Base-by-base conservation (phyloP, 2,113 vertebrate genomes). In the Equus quagga region DNA sequence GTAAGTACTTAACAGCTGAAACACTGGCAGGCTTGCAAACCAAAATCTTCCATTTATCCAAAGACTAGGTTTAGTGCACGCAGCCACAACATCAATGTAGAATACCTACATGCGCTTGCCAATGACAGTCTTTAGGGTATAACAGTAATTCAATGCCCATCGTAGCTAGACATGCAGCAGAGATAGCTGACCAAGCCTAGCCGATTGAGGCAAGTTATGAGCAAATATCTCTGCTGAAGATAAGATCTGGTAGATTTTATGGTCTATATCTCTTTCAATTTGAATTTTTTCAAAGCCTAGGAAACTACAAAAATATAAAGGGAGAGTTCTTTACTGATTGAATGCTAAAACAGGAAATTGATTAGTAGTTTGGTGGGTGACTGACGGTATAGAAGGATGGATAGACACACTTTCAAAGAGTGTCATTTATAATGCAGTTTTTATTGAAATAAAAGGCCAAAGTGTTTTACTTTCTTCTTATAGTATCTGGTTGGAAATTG, bases 21-120 rank as follows among this genome's bases (percentile, higher is more conserved):
- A 98, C 79, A 84, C 91, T n/a, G 81, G 80, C 17, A 85, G 49
- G 23, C 17, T 96, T 96, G 70, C 95, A 97, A 98, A 62, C 6
- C 41, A 76, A 96, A 97, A 89, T 95, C 49, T 96, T 91, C 46
- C 51, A 3, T 85, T 98, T 98, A 64, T 91, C 31, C 64, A 87
- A 91, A 97, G 73, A 80, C 90, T 87, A 94, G 5, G 31, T 46
- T 86, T 73, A 67, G 21, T 10, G 19, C 2, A 89, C 76, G 84
- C 46, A 96, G 24, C 62, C 81, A 93, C 67, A 81, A 18, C 60
- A 72, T 21, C 17, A 94, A 9, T 13, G 65, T 0, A 0, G 28
- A 92, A 75, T 64, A 33, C 3, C 41, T 64, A 23, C 0, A 0
- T 69, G 69, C 86, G 12, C 65, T 1, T 0, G 0, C 36, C 67